Conservation (phyloP, 2,113 vertebrate species). For the Malaclemys terrapin region DNA sequence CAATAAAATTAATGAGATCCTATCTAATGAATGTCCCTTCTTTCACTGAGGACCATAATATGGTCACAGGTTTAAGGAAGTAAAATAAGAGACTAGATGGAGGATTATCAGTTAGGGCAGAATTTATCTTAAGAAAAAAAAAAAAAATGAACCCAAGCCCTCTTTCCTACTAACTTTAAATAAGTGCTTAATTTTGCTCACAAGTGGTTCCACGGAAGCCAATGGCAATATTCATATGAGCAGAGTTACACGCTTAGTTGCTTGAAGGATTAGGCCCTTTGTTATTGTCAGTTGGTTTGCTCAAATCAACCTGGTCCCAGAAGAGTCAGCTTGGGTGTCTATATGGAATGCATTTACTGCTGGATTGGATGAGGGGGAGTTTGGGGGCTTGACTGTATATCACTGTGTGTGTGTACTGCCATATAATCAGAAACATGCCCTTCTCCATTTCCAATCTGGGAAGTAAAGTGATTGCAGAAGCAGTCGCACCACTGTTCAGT, state of each 20-base stretch:
- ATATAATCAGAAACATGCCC: not conserved
- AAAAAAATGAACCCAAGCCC: not conserved
- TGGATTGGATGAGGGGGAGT: not conserved
- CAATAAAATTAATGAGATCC: too few relatives aligned
- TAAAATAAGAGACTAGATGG: not conserved
- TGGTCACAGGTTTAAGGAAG: not conserved
- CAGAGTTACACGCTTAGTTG: not conserved
- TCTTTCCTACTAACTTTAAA: not conserved
- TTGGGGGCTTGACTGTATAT: not conserved
- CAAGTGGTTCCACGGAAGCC: not conserved
- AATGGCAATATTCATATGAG: not conserved
- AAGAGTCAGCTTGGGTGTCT: not conserved
- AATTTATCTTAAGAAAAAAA: too few relatives aligned
- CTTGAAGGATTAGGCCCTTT: not conserved
- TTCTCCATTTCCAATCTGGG: not conserved
- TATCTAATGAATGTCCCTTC: not conserved
- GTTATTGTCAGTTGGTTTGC: not conserved
- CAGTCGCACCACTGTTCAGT: not conserved
- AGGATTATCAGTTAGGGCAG: not conserved
- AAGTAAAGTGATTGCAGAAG: not conserved
- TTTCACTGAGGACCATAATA: not conserved
- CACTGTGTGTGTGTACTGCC: rapidly evolving
- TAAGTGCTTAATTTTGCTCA: not conserved
- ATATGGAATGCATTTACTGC: not conserved
- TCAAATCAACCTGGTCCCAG: not conserved